Conservation (phyloP, 2,797 vertebrate genomes). For the Morus bassanus region DNA sequence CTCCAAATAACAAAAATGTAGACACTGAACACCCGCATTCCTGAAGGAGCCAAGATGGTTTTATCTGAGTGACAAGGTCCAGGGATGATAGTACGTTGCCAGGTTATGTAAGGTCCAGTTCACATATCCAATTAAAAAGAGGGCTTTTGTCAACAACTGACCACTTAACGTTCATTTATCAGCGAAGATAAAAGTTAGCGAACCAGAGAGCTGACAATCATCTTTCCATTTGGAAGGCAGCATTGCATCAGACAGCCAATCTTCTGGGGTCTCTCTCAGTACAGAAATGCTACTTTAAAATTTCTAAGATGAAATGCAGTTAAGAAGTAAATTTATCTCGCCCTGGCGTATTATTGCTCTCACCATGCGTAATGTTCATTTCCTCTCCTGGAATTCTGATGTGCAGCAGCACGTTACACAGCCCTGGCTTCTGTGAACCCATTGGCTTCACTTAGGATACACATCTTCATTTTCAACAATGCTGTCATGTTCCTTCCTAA, state of each 20-base stretch:
- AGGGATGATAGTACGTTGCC: slow-evolving; percentile 27
- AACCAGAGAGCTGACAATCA: slow-evolving; percentile 42
- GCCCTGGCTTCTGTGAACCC: slow-evolving; percentile 18
- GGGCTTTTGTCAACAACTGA: slow-evolving; percentile 44
- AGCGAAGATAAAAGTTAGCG: slow-evolving; percentile 5
- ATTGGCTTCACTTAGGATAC: slow-evolving; percentile 34
- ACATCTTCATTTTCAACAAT: slow-evolving; percentile 51
- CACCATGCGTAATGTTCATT: slow-evolving; percentile 44
- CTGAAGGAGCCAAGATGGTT: neutral
- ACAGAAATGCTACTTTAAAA: slow-evolving; percentile 39
- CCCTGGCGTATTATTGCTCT: slow-evolving; percentile 46
- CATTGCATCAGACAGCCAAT: neutral
- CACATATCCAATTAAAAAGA: slow-evolving; percentile 52
- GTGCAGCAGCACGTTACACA: slow-evolving; percentile 55
- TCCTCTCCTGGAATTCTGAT: slow-evolving; percentile 58
- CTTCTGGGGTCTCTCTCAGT: neutral
- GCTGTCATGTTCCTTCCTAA: slow-evolving; percentile 69
- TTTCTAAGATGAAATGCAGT: slow-evolving; percentile 1
- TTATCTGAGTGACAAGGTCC: slow-evolving; percentile 42
- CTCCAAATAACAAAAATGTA: neutral
- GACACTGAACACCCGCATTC: neutral
- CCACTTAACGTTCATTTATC: slow-evolving; percentile 36
- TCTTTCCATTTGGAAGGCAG: slow-evolving; percentile 1
- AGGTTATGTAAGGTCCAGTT: slow-evolving; percentile 47
- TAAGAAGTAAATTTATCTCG: slow-evolving; percentile 51